Conservation (phyloP, 2,113 vertebrate species). For the Platanista minor region DNA sequence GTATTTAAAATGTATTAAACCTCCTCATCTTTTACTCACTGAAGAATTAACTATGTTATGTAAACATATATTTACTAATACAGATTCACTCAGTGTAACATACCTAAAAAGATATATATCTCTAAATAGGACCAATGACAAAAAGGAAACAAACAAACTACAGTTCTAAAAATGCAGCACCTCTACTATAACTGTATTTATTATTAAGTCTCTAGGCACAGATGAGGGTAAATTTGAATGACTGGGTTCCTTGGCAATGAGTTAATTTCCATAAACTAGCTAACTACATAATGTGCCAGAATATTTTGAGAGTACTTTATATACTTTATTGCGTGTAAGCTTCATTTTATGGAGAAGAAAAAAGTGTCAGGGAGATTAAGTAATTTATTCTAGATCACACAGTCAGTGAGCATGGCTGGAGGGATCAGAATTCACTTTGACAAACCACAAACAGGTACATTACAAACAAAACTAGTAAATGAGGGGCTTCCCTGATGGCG, state of each 20-base stretch:
- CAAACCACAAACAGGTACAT: background rate
- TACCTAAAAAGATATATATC: background rate
- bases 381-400: background rate
- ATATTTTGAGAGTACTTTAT: slow-evolving; percentile 31
- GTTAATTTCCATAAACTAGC: background rate
- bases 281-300: slow-evolving; percentile 7
- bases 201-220: background rate
- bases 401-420: background rate
- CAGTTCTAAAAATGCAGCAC: background rate
- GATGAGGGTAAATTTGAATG: background rate
- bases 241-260: background rate
- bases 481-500: too few relatives aligned
- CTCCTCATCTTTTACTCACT: slow-evolving; percentile 5
- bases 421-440: slow-evolving; percentile 16
- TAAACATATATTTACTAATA: background rate
- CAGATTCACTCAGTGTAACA: background rate
- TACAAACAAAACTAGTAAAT: background rate
- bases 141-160: background rate
- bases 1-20: slow-evolving; percentile 14
- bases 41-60: background rate
- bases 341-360: slow-evolving; percentile 11
- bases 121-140: background rate
- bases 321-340: background rate
- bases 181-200: background rate
- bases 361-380: background rate